Percentiles rank a stretch among this genome's conserved stretches.
Conservation (phyloP, 2,888 invertebrate genomes). For the Acleris holmiana region DNA sequence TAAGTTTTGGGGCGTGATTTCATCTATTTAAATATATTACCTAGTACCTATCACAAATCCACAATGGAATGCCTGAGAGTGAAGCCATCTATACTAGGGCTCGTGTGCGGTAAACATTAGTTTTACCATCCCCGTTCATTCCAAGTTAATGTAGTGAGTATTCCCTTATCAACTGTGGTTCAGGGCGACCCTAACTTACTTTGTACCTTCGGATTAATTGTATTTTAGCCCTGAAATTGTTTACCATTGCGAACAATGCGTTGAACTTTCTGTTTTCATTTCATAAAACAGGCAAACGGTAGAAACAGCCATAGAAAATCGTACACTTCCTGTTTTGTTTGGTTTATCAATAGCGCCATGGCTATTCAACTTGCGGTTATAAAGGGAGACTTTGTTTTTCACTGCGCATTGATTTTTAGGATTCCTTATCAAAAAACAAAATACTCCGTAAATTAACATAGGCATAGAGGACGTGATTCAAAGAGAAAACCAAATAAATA, state of each 20-base stretch:
- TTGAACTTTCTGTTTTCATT: conserved; percentile 4
- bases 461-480: too few relatives aligned
- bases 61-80: too few relatives aligned
- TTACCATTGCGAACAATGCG: conserved; percentile 1
- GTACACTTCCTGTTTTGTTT: conserved; percentile 45
- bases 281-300: conserved; percentile 1
- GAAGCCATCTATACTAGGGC: too few relatives aligned
- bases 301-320: conserved; percentile 29
- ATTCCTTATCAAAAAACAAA: background rate
- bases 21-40: too few relatives aligned
- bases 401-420: conserved; percentile 1
- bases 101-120: too few relatives aligned
- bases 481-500: background rate
- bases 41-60: too few relatives aligned
- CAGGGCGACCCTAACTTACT: conserved; percentile 38
- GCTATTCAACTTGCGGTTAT: conserved; percentile 14
- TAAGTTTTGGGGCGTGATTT: too few relatives aligned
- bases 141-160: too few relatives aligned
- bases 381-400: conserved; percentile 3
- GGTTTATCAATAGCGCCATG: conserved; percentile 48
- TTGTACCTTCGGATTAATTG: conserved; percentile 40
- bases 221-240: conserved; percentile 26
- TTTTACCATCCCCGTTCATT: too few relatives aligned
- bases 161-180: too few relatives aligned
- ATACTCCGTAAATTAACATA: too few relatives aligned